phyloP scores from a whole-genome alignment of 2,888 invertebrate genomes.

The Monopis laevigella region DNA sequence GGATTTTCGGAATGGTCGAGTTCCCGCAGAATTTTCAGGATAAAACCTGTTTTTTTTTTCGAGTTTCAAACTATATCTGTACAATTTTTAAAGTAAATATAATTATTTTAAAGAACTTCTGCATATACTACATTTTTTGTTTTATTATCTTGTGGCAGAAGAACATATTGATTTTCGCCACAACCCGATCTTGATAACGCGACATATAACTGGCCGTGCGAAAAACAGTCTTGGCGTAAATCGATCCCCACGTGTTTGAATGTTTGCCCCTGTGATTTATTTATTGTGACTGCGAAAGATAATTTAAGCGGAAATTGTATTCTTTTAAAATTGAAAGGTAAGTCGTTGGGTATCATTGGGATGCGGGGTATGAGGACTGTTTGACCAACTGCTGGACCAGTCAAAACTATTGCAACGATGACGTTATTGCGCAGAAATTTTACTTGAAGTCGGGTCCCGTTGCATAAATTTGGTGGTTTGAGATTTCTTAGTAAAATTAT shows the following conservation, averaged over 20 bases:
- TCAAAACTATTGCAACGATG: conserved; percentile 20
- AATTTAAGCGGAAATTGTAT: conserved; percentile 18
- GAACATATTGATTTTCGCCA: conserved; percentile 53
- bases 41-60: no score
- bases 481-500: conserved; percentile 18
- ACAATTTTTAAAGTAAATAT: no score
- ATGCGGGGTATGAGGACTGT: conserved; percentile 20
- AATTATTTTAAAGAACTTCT: no score
- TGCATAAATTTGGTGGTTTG: conserved; percentile 18
- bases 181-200: conserved; percentile 15
- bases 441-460: conserved; percentile 17
- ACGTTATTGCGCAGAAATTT: conserved; percentile 17
- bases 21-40: no score
- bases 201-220: conserved; percentile 18
- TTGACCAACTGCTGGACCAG: conserved; percentile 18
- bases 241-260: conserved; percentile 17
- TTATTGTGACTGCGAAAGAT: conserved; percentile 17
- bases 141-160: no score
- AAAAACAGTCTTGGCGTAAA: conserved; percentile 18
- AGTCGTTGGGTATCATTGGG: conserved; percentile 20
- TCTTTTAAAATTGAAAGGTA: conserved; percentile 20
- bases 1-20: no score
- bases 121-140: no score
- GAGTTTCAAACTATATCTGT: no score
- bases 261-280: conserved; percentile 19